Conservation (phyloP, 2,113 vertebrate species). For the Cyprinus carpio region DNA sequence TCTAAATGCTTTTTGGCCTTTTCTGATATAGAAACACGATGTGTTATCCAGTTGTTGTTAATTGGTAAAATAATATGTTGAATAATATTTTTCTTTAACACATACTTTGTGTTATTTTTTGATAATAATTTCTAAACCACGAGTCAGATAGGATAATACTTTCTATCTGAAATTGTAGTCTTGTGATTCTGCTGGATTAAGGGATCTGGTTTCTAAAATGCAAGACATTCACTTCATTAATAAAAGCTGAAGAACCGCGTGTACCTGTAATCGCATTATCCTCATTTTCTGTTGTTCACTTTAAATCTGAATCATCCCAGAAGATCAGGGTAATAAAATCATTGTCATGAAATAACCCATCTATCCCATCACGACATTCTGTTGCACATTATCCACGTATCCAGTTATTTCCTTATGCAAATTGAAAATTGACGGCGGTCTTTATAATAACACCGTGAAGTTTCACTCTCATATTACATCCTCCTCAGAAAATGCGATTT, state of each 20-base stretch:
- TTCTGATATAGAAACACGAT: too few species aligned
- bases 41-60: too few species aligned
- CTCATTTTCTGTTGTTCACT: conserved; percentile 1
- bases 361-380: not conserved
- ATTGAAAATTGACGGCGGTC: not conserved
- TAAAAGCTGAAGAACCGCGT: not conserved
- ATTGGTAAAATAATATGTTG: too few species aligned
- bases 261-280: not conserved
- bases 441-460: not conserved
- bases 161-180: not conserved
- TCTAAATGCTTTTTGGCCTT: too few species aligned
- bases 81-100: too few species aligned
- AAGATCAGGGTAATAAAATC: not conserved
- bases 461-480: not conserved
- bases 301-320: not conserved
- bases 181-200: conserved; percentile 7
- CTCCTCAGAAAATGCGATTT: not conserved
- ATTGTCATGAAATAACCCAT: conserved; percentile 11
- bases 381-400: conserved; percentile 11
- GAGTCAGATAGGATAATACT: not conserved
- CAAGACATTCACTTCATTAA: not conserved
- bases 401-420: not conserved
- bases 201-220: not conserved
- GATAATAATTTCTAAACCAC: not conserved
- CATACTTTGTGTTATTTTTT: too few species aligned